Percentiles rank a stretch among this genome's conserved stretches.
Evolutionary conservation across 2,888 invertebrate species (phyloP).

Genomic region (Drosophila kuntzei): DNA sequence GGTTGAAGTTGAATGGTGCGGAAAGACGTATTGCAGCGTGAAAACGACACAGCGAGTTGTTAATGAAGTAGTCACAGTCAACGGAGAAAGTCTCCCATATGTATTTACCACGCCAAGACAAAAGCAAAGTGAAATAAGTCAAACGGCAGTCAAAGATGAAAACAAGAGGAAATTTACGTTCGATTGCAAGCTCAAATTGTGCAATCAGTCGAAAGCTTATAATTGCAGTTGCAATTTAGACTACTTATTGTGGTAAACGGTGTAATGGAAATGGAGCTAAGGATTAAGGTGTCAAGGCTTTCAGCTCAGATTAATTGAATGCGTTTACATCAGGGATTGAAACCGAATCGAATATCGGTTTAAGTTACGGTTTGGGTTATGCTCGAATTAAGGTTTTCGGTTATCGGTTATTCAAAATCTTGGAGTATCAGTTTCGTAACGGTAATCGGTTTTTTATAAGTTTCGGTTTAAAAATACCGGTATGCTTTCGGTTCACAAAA

Average conservation of each 20-base stretch:
- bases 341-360: too few relatives aligned
- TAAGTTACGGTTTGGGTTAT: too few relatives aligned
- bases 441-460: too few relatives aligned
- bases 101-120: constrained; percentile 1
- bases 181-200: constrained; percentile 54
- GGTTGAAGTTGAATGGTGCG: constrained; percentile 64
- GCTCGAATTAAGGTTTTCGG: too few relatives aligned
- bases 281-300: background rate
- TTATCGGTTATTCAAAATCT: too few relatives aligned
- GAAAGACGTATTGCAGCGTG: constrained; percentile 76
- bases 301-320: background rate
- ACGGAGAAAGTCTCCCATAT: constrained; percentile 62
- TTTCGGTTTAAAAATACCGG: too few relatives aligned
- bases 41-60: constrained; percentile 71
- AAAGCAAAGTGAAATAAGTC: constrained; percentile 11
- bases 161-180: constrained; percentile 40
- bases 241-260: constrained; percentile 23
- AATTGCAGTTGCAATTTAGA: constrained; percentile 75
- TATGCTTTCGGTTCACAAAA: too few relatives aligned
- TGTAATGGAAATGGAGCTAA: background rate
- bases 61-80: constrained; percentile 79
- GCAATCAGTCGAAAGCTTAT: constrained; percentile 71
- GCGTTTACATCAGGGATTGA: background rate
- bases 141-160: constrained; percentile 56
- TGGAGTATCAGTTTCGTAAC: too few relatives aligned